Percentiles rank a stretch among this genome's conserved stretches.
phyloP scores from a whole-genome alignment of 2,113 vertebrate species.

The Pelmatolapia mariae region DNA sequence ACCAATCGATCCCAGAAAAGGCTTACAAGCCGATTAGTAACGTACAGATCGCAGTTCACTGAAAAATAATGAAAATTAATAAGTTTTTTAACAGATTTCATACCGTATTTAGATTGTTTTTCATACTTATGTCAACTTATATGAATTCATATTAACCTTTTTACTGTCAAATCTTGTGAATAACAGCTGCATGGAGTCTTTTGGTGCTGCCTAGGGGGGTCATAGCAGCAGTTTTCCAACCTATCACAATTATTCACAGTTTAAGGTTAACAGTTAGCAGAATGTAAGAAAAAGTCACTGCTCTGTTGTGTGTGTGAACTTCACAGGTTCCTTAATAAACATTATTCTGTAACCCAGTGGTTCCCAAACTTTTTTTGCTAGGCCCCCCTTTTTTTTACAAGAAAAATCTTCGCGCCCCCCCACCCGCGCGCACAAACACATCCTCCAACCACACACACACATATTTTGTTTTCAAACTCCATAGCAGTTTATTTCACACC shows the following conservation, averaged over 20 bases:
- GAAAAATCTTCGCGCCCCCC: rapidly evolving
- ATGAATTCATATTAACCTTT: not conserved
- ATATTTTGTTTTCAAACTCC: no score
- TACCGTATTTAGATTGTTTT: not conserved
- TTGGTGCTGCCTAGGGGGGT: not conserved
- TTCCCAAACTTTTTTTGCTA: not conserved
- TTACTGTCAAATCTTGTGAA: not conserved
- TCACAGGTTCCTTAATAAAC: not conserved
- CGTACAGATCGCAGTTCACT: rapidly evolving
- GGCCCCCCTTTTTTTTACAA: not conserved
- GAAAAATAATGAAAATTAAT: not conserved
- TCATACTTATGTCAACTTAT: not conserved
- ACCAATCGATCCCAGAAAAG: not conserved
- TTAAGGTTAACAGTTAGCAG: not conserved
- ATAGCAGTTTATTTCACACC: no score
- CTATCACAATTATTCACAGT: not conserved
- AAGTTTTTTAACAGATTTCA: not conserved
- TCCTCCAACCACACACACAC: no score
- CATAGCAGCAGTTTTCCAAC: not conserved
- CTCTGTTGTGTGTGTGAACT: not conserved
- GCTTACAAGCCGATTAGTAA: not conserved
- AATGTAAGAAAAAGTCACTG: not conserved
- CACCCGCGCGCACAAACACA: no score
- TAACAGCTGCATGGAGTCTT: not conserved
- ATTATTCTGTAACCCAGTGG: not conserved